Conservation (phyloP, 2,113 vertebrate species). For the Gopherus flavomarginatus region DNA sequence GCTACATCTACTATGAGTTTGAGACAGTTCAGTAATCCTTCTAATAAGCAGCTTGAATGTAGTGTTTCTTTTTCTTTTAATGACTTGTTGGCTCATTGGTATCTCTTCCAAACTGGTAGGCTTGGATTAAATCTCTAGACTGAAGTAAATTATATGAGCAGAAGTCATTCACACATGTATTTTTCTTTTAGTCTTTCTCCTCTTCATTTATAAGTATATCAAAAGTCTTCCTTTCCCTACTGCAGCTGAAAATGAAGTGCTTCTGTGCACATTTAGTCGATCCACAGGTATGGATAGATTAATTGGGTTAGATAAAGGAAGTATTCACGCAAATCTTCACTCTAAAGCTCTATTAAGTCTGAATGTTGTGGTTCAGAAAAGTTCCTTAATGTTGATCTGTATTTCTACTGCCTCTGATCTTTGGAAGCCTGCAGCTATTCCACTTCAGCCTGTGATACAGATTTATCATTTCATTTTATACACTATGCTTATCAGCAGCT, state of each 20-base stretch:
- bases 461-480: not conserved
- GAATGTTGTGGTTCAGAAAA: not conserved
- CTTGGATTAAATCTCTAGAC: not conserved
- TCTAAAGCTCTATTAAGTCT: not conserved
- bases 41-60: not conserved
- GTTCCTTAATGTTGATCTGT: not conserved
- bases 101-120: conserved; percentile 22
- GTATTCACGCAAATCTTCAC: not conserved
- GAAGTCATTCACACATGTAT: not conserved
- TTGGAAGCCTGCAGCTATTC: not conserved
- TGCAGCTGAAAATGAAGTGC: not conserved
- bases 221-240: not conserved
- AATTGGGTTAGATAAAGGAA: not conserved
- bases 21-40: not conserved
- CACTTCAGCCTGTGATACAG: not conserved
- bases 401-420: not conserved
- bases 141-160: conserved; percentile 4
- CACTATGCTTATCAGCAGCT: not conserved
- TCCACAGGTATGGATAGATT: not conserved
- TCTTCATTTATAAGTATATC: not conserved
- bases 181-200: not conserved
- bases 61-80: conserved; percentile 29
- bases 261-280: not conserved
- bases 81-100: conserved; percentile 10
- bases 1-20: not conserved